Conservation (phyloP, 2,797 vertebrate species). For the Diceros bicornis region DNA sequence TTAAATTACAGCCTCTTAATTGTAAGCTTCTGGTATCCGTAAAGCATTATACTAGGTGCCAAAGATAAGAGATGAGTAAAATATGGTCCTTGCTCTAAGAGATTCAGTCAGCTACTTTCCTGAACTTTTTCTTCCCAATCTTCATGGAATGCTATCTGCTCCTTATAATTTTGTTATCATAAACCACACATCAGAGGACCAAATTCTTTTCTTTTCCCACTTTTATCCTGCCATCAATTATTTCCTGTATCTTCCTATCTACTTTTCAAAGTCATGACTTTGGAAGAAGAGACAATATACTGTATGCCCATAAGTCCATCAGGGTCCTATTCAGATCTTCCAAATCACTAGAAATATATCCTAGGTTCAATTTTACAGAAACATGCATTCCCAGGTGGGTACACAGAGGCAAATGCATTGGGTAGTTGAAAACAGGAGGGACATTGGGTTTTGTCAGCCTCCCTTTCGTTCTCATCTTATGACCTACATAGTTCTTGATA, state of each 20-base stretch:
- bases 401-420: background rate
- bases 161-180: background rate
- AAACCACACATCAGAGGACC: background rate
- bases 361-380: background rate
- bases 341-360: background rate
- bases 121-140: background rate
- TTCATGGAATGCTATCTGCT: background rate
- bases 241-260: background rate
- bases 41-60: background rate
- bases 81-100: background rate
- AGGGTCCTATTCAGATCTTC: background rate
- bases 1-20: background rate
- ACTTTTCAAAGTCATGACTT: background rate
- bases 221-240: background rate
- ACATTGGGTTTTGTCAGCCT: background rate
- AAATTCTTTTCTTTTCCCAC: constrained; percentile 29
- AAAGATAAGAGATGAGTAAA: background rate
- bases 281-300: background rate
- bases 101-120: background rate
- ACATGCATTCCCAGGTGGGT: background rate
- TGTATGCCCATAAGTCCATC: background rate
- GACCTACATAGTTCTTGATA: background rate
- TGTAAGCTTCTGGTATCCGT: background rate
- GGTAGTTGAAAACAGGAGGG: background rate
- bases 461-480: background rate